These are phyloP conservation scores for Palloptera scutellata DNA, from an alignment of 2,888 invertebrate species.

Conservation along the genomic window DNA sequence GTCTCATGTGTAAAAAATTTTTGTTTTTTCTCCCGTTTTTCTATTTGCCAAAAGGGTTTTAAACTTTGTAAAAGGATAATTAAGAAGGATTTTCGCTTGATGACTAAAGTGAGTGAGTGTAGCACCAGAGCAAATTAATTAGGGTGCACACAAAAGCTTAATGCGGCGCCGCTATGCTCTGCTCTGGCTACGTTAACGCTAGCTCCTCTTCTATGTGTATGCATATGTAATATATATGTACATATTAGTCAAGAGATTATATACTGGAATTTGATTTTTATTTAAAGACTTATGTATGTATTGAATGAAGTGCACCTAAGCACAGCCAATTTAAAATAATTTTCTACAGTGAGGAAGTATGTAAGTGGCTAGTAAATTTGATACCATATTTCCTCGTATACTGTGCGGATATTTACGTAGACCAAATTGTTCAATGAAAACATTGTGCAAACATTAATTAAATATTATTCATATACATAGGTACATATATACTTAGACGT, in stretches of 20 bases:
- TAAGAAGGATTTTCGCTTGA: conserved; percentile 51
- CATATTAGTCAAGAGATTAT: no score
- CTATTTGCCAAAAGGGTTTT: conserved; percentile 32
- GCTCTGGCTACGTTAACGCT: not conserved
- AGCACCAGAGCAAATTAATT: conserved; percentile 6
- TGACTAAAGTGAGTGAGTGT: conserved; percentile 40
- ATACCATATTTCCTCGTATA: no score
- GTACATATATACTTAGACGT: no score
- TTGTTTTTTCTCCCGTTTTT: not conserved
- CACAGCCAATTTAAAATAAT: not conserved
- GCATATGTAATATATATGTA: no score
- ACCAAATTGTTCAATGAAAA: no score
- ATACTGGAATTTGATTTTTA: not conserved
- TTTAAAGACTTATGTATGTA: not conserved
- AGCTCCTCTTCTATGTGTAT: no score
- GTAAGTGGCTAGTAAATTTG: no score
- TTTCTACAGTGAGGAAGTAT: no score
- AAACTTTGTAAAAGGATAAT: conserved; percentile 43
- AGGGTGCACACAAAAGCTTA: not conserved
- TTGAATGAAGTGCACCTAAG: not conserved
- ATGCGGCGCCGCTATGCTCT: not conserved
- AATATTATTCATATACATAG: no score
- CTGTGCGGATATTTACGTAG: no score
- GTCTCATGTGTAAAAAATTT: no score
- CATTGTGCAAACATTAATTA: no score